These are phyloP conservation scores for Eledone cirrhosa DNA, from an alignment of 2,888 invertebrate species.

Conservation along the genomic window DNA sequence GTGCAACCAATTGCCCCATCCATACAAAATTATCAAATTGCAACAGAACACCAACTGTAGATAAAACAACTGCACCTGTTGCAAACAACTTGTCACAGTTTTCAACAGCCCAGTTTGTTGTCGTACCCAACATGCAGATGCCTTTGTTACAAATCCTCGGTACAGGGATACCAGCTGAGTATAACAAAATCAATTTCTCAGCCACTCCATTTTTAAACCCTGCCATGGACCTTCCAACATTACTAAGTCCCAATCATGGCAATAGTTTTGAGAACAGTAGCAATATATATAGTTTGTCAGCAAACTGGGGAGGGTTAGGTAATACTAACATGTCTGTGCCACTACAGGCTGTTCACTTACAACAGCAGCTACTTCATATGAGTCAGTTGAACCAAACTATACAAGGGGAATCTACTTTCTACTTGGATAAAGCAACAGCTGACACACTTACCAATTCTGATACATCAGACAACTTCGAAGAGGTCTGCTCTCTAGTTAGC, in stretches of 20 bases:
- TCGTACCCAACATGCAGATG: constrained; percentile 43
- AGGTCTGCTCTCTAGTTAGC: not conserved
- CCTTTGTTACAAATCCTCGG: constrained; percentile 45
- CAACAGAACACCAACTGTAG: not conserved
- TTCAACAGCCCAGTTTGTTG: constrained; percentile 35
- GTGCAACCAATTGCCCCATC: not conserved
- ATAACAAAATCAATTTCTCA: constrained; percentile 36
- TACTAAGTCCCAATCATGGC: constrained; percentile 34
- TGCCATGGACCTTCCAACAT: constrained; percentile 29
- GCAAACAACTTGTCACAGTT: constrained; percentile 22
- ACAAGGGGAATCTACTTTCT: not conserved
- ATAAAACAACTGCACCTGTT: constrained; percentile 5
- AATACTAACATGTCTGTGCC: constrained; percentile 14
- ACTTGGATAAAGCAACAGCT: constrained; percentile 21
- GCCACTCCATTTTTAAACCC: constrained; percentile 31
- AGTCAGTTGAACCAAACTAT: constrained; percentile 22
- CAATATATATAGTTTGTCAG: constrained; percentile 8
- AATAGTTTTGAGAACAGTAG: not conserved
- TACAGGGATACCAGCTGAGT: constrained; percentile 29
- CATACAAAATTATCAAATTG: constrained; percentile 9
- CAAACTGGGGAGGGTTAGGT: constrained; percentile 10
- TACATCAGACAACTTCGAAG: not conserved
- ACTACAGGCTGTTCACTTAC: constrained; percentile 47
- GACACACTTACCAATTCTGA: not conserved
- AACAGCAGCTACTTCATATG: constrained; percentile 51